These are phyloP conservation scores for Strigamia transsilvanica DNA, from an alignment of 2,888 invertebrate genomes.

Conservation along the genomic window DNA sequence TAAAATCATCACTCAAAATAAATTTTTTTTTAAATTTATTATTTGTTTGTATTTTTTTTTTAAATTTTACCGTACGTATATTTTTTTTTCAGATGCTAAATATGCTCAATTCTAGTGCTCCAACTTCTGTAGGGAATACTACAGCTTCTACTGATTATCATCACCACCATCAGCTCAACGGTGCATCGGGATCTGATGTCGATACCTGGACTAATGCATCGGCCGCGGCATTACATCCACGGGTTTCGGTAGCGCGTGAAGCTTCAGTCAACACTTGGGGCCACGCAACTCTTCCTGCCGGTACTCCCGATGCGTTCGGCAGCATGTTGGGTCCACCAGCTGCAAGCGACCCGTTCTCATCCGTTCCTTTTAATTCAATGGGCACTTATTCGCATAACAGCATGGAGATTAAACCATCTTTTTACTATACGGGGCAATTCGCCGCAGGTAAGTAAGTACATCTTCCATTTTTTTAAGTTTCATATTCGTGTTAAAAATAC, in stretches of 20 bases:
- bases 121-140: conserved; percentile 54
- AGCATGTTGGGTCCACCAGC: conserved; percentile 48
- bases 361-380: conserved; percentile 57
- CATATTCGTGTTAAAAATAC: background rate
- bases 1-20: background rate
- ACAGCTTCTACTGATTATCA: conserved; percentile 57
- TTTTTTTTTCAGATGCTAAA: conserved; percentile 57
- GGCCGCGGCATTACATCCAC: conserved; percentile 56
- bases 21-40: conserved; percentile 12
- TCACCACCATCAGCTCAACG: conserved; percentile 56
- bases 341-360: conserved; percentile 56
- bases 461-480: background rate
- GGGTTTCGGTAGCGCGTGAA: conserved; percentile 54
- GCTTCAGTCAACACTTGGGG: conserved; percentile 55
- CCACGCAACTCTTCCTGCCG: conserved; percentile 39
- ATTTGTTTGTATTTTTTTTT: too few relatives aligned
- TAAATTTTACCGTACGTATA: too few relatives aligned
- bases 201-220: conserved; percentile 56
- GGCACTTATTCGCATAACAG: conserved; percentile 56
- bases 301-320: conserved; percentile 50
- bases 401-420: conserved; percentile 58
- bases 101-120: conserved; percentile 57
- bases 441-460: conserved; percentile 56
- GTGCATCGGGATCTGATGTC: conserved; percentile 53
- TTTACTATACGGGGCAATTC: conserved; percentile 59